A percentile compares a stretch with the other conserved stretches of the same genome.
Evolutionary conservation across 2,113 vertebrate species (phyloP).

Genomic region (Perca fluviatilis): DNA sequence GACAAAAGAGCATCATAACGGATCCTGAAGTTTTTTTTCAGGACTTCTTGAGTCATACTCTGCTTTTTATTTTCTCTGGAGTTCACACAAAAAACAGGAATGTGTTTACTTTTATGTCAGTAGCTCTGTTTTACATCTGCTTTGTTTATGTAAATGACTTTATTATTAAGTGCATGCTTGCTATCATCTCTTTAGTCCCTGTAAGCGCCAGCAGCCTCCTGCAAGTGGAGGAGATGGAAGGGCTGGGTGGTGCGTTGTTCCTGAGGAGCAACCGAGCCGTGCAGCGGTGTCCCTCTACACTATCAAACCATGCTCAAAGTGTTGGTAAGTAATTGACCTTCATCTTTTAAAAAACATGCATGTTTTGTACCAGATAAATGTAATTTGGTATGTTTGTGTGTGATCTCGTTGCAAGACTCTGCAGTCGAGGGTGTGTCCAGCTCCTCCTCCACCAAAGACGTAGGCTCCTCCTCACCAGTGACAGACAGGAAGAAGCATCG

Average conservation of each 20-base stretch:
- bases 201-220: constrained; percentile 84
- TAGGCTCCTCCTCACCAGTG: constrained; percentile 87
- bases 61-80: constrained; percentile 10
- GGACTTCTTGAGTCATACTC: background rate
- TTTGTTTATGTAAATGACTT: background rate
- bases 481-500: constrained; percentile 92
- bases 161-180: background rate
- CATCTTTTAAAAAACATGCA: background rate
- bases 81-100: background rate
- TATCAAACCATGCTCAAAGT: constrained; percentile 79
- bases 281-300: constrained; percentile 83
- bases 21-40: constrained; percentile 5
- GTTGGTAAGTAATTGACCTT: constrained; percentile 75
- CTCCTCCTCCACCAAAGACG: constrained; percentile 87
- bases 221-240: constrained; percentile 88
- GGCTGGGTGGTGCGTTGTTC: constrained; percentile 75
- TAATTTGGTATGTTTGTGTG: background rate
- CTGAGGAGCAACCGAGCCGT: constrained; percentile 85
- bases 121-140: constrained; percentile 1
- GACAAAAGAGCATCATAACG: constrained; percentile 23
- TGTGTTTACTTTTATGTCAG: background rate
- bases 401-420: constrained; percentile 70
- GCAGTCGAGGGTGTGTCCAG: constrained; percentile 85
- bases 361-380: background rate
- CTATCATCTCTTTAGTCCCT: constrained; percentile 63